Percentiles rank a stretch among this genome's conserved stretches.
Conservation (phyloP, 2,113 vertebrate genomes). For the Coregonus clupeaformis region DNA sequence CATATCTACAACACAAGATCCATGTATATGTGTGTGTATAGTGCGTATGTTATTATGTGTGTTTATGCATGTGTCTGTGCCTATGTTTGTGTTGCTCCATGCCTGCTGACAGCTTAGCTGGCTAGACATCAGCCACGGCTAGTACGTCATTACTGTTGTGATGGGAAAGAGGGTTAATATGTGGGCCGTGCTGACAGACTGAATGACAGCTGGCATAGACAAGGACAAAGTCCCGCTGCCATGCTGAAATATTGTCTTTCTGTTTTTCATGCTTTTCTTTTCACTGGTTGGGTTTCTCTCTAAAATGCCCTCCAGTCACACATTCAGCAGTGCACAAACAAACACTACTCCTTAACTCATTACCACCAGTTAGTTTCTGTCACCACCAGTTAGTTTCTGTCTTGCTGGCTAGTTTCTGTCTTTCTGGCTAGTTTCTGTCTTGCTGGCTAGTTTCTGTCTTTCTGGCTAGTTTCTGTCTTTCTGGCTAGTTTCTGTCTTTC, state of each 20-base stretch:
- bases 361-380: neutral
- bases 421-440: neutral
- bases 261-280: neutral
- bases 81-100: too few species aligned
- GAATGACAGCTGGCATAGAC: neutral
- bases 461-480: neutral
- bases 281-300: neutral
- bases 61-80: too few species aligned
- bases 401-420: neutral
- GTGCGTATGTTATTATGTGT: too few species aligned
- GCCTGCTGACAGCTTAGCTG: neutral
- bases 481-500: neutral
- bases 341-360: neutral
- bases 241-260: neutral
- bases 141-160: neutral
- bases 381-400: too few species aligned
- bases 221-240: slow-evolving; percentile 4
- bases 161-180: neutral
- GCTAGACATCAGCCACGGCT: slow-evolving; percentile 1
- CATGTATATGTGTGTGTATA: too few species aligned
- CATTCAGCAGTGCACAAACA: neutral
- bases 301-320: neutral
- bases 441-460: neutral
- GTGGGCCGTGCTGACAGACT: neutral
- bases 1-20: too few species aligned